Conservation (phyloP, 2,797 vertebrate genomes). For the Scolopax rusticola region DNA sequence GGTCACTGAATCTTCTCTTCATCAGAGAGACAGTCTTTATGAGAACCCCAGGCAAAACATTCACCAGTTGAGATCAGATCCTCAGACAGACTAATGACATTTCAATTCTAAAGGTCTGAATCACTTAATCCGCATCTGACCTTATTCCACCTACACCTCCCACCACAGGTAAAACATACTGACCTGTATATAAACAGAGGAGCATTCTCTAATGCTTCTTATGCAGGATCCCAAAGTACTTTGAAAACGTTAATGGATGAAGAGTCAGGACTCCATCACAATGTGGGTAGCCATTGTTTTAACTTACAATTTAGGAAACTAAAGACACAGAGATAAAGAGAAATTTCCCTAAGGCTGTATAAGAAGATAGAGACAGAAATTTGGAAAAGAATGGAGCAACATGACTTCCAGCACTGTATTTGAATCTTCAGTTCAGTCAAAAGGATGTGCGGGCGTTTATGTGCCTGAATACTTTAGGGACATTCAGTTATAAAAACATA, state of each 20-base stretch:
- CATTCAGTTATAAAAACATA: neutral
- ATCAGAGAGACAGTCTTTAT: neutral
- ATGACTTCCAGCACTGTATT: neutral
- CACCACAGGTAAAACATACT: neutral
- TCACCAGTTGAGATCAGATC: neutral
- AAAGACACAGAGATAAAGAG: neutral
- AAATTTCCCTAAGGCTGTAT: neutral
- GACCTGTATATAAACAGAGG: neutral
- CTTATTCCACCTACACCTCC: slow-evolving; percentile 16
- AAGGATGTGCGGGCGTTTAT: neutral
- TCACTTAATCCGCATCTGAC: slow-evolving; percentile 22
- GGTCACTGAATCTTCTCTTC: neutral
- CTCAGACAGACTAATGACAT: neutral
- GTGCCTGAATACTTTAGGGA: neutral
- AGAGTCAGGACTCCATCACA: neutral
- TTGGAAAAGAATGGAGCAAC: neutral
- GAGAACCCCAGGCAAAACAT: slow-evolving; percentile 3
- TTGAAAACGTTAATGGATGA: neutral
- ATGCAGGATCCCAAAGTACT: neutral
- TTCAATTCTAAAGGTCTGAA: neutral
- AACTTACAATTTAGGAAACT: neutral
- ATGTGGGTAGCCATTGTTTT: neutral
- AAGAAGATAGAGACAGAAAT: neutral
- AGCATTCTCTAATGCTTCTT: neutral
- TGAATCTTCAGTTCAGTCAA: neutral